phyloP scores from a whole-genome alignment of 2,888 invertebrate genomes.

The Eudasyphora cyanicolor region DNA sequence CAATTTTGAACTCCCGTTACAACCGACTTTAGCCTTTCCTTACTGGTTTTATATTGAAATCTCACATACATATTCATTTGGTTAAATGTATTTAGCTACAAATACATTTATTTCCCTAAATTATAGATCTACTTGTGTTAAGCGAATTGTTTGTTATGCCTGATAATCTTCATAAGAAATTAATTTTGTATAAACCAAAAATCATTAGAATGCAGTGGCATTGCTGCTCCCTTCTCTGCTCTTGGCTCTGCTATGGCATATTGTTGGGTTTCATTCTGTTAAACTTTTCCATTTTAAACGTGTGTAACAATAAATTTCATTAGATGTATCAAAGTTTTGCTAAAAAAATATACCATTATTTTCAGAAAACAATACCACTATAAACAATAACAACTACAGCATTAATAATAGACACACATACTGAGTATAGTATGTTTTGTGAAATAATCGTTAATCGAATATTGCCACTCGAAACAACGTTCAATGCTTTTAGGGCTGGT shows the following conservation, averaged over 20 bases:
- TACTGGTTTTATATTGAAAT: no score
- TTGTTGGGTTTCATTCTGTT: neutral
- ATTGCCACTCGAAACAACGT: conserved; percentile 20
- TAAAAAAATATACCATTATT: conserved; percentile 11
- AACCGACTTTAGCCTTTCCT: no score
- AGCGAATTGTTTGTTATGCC: no score
- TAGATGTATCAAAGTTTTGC: conserved; percentile 20
- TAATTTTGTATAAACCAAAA: conserved; percentile 14
- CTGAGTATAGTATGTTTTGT: neutral
- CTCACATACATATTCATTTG: no score
- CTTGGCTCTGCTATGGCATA: neutral
- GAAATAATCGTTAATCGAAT: neutral
- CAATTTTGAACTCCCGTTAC: no score
- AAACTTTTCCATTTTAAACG: conserved; percentile 7
- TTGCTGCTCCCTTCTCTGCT: neutral
- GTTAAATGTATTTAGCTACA: no score
- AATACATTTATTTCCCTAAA: no score
- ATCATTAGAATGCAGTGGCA: neutral
- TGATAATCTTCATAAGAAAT: conserved; percentile 20
- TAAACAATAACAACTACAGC: neutral
- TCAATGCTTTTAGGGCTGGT: conserved; percentile 15
- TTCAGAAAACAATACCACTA: conserved; percentile 20
- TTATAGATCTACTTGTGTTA: no score
- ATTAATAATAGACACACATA: neutral
- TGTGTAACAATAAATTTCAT: conserved; percentile 36